phyloP scores from a whole-genome alignment of 2,888 invertebrate species.

The Thymelicus sylvestris region DNA sequence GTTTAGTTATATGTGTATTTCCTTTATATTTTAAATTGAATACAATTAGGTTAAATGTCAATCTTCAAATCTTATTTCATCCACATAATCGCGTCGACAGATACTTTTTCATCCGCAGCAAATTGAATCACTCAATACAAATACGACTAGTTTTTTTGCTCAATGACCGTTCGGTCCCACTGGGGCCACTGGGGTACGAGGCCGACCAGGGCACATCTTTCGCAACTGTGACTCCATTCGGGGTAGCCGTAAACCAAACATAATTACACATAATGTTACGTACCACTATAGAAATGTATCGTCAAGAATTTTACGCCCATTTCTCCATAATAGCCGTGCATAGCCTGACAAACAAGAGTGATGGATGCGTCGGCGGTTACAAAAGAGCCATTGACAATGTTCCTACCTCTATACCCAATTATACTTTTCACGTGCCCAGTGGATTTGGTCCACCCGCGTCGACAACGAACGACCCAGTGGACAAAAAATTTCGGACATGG shows the following conservation, averaged over 20 bases:
- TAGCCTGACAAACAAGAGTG: constrained; percentile 67
- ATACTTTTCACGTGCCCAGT: constrained; percentile 55
- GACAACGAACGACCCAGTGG: constrained; percentile 47
- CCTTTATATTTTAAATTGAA: too few relatives aligned
- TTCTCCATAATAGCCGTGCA: constrained; percentile 67
- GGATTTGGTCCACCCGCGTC: constrained; percentile 61
- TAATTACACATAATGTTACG: constrained; percentile 68
- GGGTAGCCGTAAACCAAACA: constrained; percentile 57
- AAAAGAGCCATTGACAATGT: constrained; percentile 69
- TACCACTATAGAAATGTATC: constrained; percentile 65
- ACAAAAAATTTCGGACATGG: constrained; percentile 50
- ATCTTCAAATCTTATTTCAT: too few relatives aligned
- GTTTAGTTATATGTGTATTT: too few relatives aligned
- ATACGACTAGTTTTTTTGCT: constrained; percentile 23
- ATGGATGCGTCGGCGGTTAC: constrained; percentile 73
- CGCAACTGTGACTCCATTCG: constrained; percentile 56
- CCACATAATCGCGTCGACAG: neutral
- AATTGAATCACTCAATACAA: constrained; percentile 17
- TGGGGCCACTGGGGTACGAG: neutral
- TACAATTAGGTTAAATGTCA: too few relatives aligned
- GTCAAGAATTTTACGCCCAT: constrained; percentile 73
- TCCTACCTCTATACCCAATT: constrained; percentile 65
- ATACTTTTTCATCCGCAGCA: neutral
- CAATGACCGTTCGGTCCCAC: constrained; percentile 8
- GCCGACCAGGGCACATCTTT: constrained; percentile 38